Evolutionary conservation across 2,888 invertebrate genomes (phyloP).

Genomic region (Idaea aversata): DNA sequence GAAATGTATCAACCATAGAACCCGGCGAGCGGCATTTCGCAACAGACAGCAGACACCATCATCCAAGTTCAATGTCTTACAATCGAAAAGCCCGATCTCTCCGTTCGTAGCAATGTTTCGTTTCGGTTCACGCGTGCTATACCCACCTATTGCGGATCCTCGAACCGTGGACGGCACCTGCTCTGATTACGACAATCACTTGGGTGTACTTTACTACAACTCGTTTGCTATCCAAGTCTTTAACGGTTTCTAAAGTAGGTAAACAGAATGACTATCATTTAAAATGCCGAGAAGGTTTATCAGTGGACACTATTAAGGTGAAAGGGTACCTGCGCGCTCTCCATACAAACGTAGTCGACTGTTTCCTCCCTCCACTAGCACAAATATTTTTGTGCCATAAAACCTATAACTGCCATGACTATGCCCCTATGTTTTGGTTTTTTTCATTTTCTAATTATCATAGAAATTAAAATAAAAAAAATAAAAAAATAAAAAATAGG

Average conservation of each 20-base stretch:
- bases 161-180: background rate
- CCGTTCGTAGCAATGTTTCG: background rate
- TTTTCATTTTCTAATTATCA: no score
- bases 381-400: no score
- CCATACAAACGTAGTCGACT: no score
- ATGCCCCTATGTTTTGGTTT: no score
- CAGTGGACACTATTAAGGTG: no score
- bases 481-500: no score
- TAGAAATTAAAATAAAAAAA: no score
- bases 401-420: no score
- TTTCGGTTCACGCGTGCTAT: conserved; percentile 1
- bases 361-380: no score
- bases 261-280: background rate
- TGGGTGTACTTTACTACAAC: background rate
- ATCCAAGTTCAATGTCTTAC: conserved; percentile 5
- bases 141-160: background rate
- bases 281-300: no score
- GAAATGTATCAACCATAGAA: background rate
- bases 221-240: background rate
- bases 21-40: background rate
- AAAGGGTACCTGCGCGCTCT: no score
- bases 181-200: conserved; percentile 3
- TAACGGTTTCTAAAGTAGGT: background rate
- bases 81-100: background rate
- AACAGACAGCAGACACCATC: background rate